Conservation (phyloP, 2,797 vertebrate genomes). For the Syngnathus rostellatus region DNA sequence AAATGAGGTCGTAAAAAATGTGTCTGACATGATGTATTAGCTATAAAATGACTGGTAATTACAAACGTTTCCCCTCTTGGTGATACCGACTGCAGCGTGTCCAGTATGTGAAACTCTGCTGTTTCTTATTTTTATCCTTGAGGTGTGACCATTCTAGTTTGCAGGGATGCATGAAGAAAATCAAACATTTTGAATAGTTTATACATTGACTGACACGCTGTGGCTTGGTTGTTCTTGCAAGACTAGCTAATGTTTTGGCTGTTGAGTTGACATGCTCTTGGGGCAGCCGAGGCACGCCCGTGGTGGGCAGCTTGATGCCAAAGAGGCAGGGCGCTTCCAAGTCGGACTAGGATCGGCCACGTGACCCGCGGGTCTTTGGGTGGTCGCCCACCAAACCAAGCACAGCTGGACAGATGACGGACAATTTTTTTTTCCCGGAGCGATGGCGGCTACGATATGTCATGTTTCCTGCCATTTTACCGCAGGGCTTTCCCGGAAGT, state of each 20-base stretch:
- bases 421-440: not conserved
- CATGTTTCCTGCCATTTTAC: constrained; percentile 1
- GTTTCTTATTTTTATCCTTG: not conserved
- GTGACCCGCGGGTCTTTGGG: constrained; percentile 35
- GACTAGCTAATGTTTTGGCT: not conserved
- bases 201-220: too few relatives aligned
- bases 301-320: not conserved
- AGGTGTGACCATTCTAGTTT: too few relatives aligned
- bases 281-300: not conserved
- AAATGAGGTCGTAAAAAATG: not conserved
- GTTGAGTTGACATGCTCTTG: not conserved
- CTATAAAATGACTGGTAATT: constrained; percentile 1
- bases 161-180: too few relatives aligned
- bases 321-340: constrained; percentile 5
- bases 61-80: not conserved
- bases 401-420: not conserved
- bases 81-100: not conserved
- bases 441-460: constrained; percentile 12
- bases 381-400: constrained; percentile 35
- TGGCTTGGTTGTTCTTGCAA: not conserved
- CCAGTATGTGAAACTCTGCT: not conserved
- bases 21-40: not conserved
- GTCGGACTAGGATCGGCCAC: not conserved
- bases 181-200: too few relatives aligned
- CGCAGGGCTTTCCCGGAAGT: not conserved